Conservation (phyloP, 2,888 invertebrate species). For the Amphipyra tragopoginis region DNA sequence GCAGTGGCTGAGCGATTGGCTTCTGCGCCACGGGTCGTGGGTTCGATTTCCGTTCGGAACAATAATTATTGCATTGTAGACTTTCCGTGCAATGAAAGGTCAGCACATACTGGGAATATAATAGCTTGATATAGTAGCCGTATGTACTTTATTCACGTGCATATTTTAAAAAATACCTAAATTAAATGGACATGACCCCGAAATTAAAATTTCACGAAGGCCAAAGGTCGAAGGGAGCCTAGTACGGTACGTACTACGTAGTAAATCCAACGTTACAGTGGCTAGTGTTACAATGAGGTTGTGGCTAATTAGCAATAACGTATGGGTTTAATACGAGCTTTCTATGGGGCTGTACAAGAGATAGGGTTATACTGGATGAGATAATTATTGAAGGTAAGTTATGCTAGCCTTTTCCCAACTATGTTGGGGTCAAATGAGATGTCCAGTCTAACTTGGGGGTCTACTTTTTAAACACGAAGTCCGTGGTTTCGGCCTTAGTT, state of each 20-base stretch:
- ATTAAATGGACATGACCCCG: background rate
- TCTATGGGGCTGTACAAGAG: conserved; percentile 10
- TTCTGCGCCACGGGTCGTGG: too few relatives aligned
- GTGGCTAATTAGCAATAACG: conserved; percentile 48
- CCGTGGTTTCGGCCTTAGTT: too few relatives aligned
- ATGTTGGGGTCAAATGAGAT: too few relatives aligned
- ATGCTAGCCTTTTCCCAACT: too few relatives aligned
- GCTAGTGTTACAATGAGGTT: conserved; percentile 43
- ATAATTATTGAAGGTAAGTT: background rate
- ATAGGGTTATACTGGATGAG: conserved; percentile 33
- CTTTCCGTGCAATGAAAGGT: too few relatives aligned
- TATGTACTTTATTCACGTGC: background rate
- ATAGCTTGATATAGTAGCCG: too few relatives aligned
- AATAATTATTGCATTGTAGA: too few relatives aligned
- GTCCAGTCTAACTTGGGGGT: too few relatives aligned
- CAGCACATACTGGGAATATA: too few relatives aligned
- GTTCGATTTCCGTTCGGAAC: too few relatives aligned
- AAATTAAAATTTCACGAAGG: conserved; percentile 27
- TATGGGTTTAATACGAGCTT: conserved; percentile 27
- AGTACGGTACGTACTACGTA: conserved; percentile 8
- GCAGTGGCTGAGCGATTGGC: too few relatives aligned
- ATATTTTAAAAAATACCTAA: background rate
- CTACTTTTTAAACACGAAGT: too few relatives aligned
- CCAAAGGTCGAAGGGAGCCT: conserved; percentile 1
- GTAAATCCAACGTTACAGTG: conserved; percentile 36